These are phyloP conservation scores for Leuciscus waleckii DNA, from an alignment of 2,797 vertebrate species.

Conservation along the genomic window DNA sequence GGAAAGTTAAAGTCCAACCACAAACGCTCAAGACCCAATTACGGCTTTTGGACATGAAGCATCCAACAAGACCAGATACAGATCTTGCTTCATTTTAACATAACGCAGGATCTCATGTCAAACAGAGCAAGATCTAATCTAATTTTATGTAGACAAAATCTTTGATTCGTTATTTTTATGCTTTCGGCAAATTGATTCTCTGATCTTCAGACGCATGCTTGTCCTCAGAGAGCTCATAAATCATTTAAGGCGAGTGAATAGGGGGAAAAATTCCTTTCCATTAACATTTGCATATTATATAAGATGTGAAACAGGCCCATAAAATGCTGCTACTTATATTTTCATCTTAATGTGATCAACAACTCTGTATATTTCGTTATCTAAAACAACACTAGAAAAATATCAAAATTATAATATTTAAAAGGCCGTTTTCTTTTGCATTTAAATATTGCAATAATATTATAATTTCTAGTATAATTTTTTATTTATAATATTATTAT, in stretches of 20 bases:
- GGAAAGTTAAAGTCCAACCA: conserved; percentile 72
- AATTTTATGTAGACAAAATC: not conserved
- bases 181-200: not conserved
- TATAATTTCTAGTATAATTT: not conserved
- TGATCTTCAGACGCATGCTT: not conserved
- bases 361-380: no score
- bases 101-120: not conserved
- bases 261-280: not conserved
- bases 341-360: not conserved
- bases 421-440: not conserved
- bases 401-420: not conserved
- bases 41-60: not conserved
- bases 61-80: no score
- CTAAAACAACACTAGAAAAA: no score
- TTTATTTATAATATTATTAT: not conserved
- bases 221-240: not conserved
- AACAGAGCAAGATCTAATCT: not conserved
- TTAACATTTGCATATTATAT: not conserved
- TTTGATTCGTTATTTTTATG: not conserved
- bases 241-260: not conserved
- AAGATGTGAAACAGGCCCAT: not conserved
- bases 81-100: not conserved
- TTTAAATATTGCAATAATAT: not conserved
- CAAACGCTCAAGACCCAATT: conserved; percentile 46
- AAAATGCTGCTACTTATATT: not conserved